Conservation (phyloP, 1,140 invertebrate species). For the Cyclargus thomasi region DNA sequence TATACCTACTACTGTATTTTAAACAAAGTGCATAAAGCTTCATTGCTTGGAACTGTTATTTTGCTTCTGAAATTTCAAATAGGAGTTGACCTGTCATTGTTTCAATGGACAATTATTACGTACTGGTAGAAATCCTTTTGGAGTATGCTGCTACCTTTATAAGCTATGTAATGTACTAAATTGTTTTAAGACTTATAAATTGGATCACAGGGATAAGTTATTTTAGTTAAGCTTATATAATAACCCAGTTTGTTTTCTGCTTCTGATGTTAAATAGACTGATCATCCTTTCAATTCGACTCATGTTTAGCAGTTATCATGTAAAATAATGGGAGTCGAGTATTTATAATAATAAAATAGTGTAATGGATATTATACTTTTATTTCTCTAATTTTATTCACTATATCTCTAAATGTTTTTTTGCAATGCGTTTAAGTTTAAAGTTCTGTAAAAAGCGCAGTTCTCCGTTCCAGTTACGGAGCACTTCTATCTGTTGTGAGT, state of each 20-base stretch:
- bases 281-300: neutral
- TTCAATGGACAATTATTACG: neutral
- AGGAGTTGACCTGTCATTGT: neutral
- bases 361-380: neutral
- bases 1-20: neutral
- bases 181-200: neutral
- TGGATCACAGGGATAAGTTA: neutral
- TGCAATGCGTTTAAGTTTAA: conserved; percentile 78
- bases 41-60: neutral
- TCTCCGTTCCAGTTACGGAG: conserved; percentile 82
- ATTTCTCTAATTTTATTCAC: conserved; percentile 13
- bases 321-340: neutral
- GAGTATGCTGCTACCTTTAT: too few relatives aligned
- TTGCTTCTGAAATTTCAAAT: neutral
- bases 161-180: neutral
- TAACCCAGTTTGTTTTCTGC: neutral
- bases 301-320: neutral
- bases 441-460: conserved; percentile 78
- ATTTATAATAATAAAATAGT: conserved; percentile 2
- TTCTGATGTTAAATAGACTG: neutral
- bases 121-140: neutral
- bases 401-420: conserved; percentile 68
- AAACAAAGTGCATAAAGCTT: neutral
- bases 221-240: neutral
- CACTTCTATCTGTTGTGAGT: conserved; percentile 74